Conservation (phyloP, 1,140 invertebrate species). For the Drosophila micromelanica region DNA sequence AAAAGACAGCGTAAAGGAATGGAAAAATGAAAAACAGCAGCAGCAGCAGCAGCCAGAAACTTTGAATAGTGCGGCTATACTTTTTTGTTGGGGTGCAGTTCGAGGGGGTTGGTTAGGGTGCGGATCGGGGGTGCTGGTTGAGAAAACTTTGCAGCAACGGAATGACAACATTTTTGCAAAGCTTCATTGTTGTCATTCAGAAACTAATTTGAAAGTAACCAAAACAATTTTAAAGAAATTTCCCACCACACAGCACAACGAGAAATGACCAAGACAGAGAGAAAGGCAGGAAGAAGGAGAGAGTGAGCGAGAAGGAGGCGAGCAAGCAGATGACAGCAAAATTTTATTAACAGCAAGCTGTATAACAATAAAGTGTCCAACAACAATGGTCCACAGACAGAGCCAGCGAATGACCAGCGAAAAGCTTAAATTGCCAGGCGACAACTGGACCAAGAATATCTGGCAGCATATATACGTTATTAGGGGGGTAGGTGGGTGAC, state of each 20-base stretch:
- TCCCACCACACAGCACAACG: constrained; percentile 63
- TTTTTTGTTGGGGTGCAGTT: constrained; percentile 6
- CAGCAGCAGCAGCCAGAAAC: constrained; percentile 44
- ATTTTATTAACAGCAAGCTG: constrained; percentile 82
- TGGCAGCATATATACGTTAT: background rate
- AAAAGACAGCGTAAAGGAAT: constrained; percentile 57
- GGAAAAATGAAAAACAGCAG: constrained; percentile 70
- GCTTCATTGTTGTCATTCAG: constrained; percentile 84
- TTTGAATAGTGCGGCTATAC: constrained; percentile 71
- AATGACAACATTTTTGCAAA: constrained; percentile 84
- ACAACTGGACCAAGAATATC: constrained; percentile 32
- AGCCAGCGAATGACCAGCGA: constrained; percentile 30
- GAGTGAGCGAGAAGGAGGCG: constrained; percentile 9
- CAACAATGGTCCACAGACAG: constrained; percentile 25
- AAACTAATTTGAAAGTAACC: constrained; percentile 84
- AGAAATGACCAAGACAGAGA: constrained; percentile 22
- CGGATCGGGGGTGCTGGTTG: constrained; percentile 15
- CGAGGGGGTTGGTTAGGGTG: background rate
- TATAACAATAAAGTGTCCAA: constrained; percentile 68
- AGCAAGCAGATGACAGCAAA: constrained; percentile 69
- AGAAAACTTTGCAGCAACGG: constrained; percentile 75
- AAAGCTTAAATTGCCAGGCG: constrained; percentile 44
- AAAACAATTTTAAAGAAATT: constrained; percentile 84
- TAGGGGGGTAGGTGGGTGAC: background rate
- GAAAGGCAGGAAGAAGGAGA: background rate